Conservation (phyloP, 1,140 invertebrate genomes). For the Drosophila bocki region DNA sequence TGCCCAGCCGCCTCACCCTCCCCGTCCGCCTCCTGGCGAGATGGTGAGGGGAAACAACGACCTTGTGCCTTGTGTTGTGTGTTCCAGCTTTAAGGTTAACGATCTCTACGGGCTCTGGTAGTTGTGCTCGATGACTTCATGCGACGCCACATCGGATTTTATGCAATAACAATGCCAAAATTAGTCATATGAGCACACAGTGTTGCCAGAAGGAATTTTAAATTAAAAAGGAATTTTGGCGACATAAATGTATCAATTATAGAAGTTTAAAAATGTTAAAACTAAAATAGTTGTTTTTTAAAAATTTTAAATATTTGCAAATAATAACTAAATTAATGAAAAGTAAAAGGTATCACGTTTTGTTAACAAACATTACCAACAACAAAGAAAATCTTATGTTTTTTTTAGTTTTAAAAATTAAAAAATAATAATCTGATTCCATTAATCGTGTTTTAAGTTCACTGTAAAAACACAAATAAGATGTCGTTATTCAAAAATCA, state of each 20-base stretch:
- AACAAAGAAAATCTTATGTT: too few relatives aligned
- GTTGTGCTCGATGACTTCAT: constrained; percentile 78
- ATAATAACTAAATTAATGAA: not conserved
- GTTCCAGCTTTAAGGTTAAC: constrained; percentile 84
- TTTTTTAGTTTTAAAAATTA: too few relatives aligned
- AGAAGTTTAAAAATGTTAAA: not conserved
- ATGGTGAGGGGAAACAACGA: constrained; percentile 55
- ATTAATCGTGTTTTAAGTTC: not conserved
- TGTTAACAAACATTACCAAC: not conserved
- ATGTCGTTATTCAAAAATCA: not conserved
- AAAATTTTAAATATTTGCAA: not conserved
- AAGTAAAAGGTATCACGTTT: too few relatives aligned
- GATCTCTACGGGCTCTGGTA: constrained; percentile 62
- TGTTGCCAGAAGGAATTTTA: constrained; percentile 4
- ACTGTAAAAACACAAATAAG: not conserved
- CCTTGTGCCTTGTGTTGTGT: constrained; percentile 71
- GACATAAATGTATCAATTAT: not conserved
- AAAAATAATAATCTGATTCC: not conserved
- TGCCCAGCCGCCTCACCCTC: constrained; percentile 14
- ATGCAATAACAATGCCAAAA: constrained; percentile 75
- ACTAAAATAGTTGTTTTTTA: too few relatives aligned
- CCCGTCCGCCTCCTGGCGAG: not conserved
- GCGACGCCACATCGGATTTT: constrained; percentile 55
- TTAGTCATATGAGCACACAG: constrained; percentile 62
- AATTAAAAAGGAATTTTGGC: not conserved